Base-by-base conservation (phyloP, 1,140 invertebrate species). In the Eubasilissa regina region DNA sequence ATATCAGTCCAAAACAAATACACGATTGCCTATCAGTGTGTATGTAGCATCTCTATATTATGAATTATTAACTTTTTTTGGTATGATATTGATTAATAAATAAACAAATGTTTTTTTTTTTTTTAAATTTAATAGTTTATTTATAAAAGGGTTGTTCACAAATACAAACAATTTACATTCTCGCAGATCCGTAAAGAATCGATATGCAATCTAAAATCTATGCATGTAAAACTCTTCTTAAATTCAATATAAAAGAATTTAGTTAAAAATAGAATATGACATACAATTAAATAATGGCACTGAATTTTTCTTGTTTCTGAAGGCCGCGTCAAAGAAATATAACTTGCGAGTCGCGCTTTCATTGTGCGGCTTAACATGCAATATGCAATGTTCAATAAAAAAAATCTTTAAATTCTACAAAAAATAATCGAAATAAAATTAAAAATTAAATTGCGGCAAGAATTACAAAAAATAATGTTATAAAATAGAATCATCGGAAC, bases 101-200 rank as follows among this genome's bases (percentile, higher is more conserved):
- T 3, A 56, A 56, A 74, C n/a, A 45, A 10, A 51, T 0, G n/a
- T n/a, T n/a, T n/a, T n/a, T n/a, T n/a, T n/a, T n/a, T n/a, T 76
- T 51, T 35, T 13, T 13, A 17, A 53, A 68, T 78, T n/a, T 76
- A 62, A 68, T 62, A 53, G 21, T 51, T 78, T 66, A 47, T 78
- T 48, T 68, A 47, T n/a, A 47, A 45, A 68, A 68, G 47, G n/a
- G 48, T 12, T 47, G 35, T 68, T 47, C 44, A 68, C 64, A 68
- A 19, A 45, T 68, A 47, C 64, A 68, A 68, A 68, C 64, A 45
- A 48, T 47, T n/a, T 68, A 68, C 44, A 68, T 44, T 68, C 44
- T 68, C 44, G 64, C 45, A 44, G n/a, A 47, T 68, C 44, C 43
- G n/a, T 47, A n/a, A 17, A 47, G 44, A 45, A 68, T 68, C 64